These are phyloP conservation scores for Pedetes capensis DNA, from an alignment of 2,113 vertebrate species.

Conservation along the genomic window DNA sequence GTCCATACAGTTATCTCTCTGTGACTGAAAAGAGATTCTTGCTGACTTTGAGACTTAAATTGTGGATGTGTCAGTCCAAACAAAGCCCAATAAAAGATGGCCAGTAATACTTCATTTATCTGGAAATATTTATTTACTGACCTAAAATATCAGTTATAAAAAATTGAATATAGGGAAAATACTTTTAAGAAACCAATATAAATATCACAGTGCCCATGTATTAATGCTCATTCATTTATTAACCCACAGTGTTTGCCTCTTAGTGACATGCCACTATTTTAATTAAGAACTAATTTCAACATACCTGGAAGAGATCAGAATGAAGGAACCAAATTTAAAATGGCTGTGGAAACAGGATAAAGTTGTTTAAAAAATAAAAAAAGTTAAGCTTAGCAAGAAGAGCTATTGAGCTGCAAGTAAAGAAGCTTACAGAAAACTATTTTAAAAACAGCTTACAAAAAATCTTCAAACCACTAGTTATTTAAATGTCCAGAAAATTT, in stretches of 20 bases:
- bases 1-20: background rate
- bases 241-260: background rate
- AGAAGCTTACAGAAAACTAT: background rate
- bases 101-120: background rate
- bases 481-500: background rate
- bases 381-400: background rate
- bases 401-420: background rate
- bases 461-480: background rate
- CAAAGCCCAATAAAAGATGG: background rate
- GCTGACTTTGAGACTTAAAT: background rate
- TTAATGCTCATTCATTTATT: background rate
- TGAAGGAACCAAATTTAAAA: background rate
- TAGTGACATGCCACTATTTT: background rate
- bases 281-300: background rate
- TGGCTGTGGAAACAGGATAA: background rate
- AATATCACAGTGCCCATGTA: background rate
- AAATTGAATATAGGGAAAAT: background rate
- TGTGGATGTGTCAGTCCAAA: background rate
- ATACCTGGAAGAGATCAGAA: background rate
- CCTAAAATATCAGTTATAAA: background rate
- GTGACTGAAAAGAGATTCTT: background rate
- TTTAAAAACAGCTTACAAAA: background rate
- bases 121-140: background rate
- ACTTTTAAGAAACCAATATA: background rate
- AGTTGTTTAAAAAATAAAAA: background rate